Percentiles rank a stretch among this genome's conserved stretches.
Conservation (phyloP, 2,888 invertebrate genomes). For the Epistrophe grossulariae region DNA sequence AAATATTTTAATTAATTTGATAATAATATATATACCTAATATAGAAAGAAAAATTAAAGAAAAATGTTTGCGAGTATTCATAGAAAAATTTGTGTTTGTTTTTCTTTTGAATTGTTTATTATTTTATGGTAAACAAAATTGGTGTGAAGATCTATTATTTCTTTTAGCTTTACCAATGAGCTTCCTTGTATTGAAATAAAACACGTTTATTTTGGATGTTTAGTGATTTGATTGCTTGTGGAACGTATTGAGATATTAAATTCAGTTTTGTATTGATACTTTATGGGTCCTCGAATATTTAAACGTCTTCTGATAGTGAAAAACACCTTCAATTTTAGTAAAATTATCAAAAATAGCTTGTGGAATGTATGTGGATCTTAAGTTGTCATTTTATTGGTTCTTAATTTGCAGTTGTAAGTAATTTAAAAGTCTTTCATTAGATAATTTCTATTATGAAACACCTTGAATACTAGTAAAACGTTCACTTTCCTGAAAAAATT, state of each 20-base stretch:
- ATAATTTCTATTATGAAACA: too few species aligned
- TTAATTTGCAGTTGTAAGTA: too few species aligned
- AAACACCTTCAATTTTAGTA: too few species aligned
- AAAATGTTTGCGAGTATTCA: not conserved
- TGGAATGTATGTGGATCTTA: too few species aligned
- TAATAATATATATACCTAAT: not conserved
- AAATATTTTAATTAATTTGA: constrained; percentile 58
- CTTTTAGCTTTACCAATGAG: not conserved
- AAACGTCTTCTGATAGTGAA: too few species aligned
- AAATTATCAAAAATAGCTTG: too few species aligned
- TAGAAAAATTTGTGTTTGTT: constrained; percentile 13
- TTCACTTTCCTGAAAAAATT: too few species aligned
- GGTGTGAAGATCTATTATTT: not conserved
- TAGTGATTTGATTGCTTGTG: not conserved
- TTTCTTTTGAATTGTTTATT: not conserved
- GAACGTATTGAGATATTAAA: not conserved
- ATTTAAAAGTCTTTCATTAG: too few species aligned
- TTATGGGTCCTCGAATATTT: not conserved
- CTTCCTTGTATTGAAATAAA: not conserved
- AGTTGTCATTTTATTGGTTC: too few species aligned
- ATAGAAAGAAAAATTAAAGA: constrained; percentile 4
- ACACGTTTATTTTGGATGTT: not conserved
- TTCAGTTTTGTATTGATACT: not conserved
- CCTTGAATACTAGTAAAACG: too few species aligned
- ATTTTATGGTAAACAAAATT: not conserved